Conservation (phyloP, 2,888 invertebrate genomes). For the Callimorpha dominula region DNA sequence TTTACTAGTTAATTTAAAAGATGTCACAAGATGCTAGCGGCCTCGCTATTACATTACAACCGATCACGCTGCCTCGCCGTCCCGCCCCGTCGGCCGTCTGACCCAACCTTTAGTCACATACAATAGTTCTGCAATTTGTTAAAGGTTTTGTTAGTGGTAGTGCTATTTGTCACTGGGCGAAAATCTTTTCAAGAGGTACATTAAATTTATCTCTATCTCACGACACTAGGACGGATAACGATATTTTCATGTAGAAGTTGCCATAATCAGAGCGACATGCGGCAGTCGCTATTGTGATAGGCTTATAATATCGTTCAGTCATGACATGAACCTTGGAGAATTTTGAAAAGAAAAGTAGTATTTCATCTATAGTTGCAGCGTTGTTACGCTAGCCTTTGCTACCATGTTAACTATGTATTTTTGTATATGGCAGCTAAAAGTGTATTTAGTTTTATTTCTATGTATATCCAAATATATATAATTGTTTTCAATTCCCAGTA, state of each 20-base stretch:
- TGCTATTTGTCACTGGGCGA: neutral
- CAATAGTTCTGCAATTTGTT: too few relatives aligned
- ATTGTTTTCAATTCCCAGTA: constrained; percentile 18
- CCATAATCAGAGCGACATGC: neutral
- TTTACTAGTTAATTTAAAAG: neutral
- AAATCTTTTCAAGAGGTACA: neutral
- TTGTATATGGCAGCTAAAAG: constrained; percentile 49
- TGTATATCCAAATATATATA: constrained; percentile 31
- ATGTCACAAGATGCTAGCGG: neutral
- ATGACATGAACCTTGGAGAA: neutral
- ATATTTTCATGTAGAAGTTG: neutral
- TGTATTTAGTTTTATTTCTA: constrained; percentile 51
- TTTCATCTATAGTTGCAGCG: constrained; percentile 8
- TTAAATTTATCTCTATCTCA: neutral
- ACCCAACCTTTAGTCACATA: too few relatives aligned
- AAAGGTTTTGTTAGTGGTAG: neutral
- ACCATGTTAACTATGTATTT: constrained; percentile 45
- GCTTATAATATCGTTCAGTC: neutral
- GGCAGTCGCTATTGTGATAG: neutral
- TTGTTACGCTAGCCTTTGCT: constrained; percentile 45
- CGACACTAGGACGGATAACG: neutral
- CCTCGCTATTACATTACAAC: neutral
- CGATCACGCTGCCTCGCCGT: neutral
- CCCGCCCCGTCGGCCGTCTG: too few relatives aligned
- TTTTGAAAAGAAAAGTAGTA: neutral